Evolutionary conservation across 2,888 invertebrate genomes (phyloP), one percentile per base, ranked within the genome.

Genomic region (Coelopa pilipes): DNA sequence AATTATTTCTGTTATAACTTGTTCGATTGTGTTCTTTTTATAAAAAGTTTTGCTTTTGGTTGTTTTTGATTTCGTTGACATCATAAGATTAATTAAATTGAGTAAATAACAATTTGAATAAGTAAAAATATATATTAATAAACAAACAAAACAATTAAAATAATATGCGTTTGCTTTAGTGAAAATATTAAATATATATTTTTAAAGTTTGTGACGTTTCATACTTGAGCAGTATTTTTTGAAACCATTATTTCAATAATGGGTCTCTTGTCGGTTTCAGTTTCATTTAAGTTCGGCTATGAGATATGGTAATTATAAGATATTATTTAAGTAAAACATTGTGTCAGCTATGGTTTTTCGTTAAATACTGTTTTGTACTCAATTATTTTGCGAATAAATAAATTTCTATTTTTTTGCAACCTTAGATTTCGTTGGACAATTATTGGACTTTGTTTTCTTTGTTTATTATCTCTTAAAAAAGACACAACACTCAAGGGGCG

Each of bases 321-420:
- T 70, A 72, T 75, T 69, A 65, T 74, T 67, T 72, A 53, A 62
- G 75, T 74, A 86, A 84, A 85, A 87, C 87, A 87, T 87, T 87
- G 87, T 87, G 87, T 87, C 87, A 87, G 87, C 88, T 87, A 87
- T 84, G 85, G 81, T 83, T 82, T 82, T 82, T 78, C 78, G 78
- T 79, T 76, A 72, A 76, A 75, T 73, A 24, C 46, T 66, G 57
- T 74, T 68, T 65, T 72, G 59, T 74, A 57, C 68, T 73, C 46
- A 55, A 72, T 67, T 63, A 65, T 75, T 72, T 72, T 70, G 59
- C 12, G 45, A 67, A 74, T 34, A 34, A 34, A 34, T 4, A 34
- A 34, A 34, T 34, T 34, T 34, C 2, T 34, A 34, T 34, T 34
- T 34, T 65, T 72, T 63, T 45, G 57, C 49, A 67, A 53, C 13